Base-by-base conservation (phyloP, 1,140 invertebrate species). In the Ostrea edulis region DNA sequence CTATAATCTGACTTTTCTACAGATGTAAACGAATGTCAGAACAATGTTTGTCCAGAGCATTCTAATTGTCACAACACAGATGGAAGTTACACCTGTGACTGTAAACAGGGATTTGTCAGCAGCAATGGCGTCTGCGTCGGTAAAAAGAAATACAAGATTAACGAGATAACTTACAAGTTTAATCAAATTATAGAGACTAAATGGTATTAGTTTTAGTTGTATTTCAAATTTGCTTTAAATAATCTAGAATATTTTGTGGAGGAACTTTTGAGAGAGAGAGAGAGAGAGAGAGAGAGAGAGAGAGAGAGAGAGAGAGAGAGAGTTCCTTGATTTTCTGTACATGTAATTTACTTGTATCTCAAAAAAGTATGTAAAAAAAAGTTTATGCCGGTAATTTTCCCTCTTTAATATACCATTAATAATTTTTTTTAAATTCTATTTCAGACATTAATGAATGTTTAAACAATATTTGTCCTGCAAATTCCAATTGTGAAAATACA, bases 21-120 rank as follows among this genome's bases (percentile, higher is more conserved):
- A 92, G 91, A 92, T 83, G 65, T 89, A 14, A 81, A 92, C 55
- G 92, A 92, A 86, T 92, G 92, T 86, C 58, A 71, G 22, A 53
- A 85, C 7, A 68, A 84, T 7, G 87, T 87, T 11, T 92, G 92
- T 82, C 87, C 89, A 52, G 65, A 84, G 12, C 87, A 90, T 77
- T 85, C 89, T 20, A 71, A 65, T 29, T 92, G 91, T 77, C 65
- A 54, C 68, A 90, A 92, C 86, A 85, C 81, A 0, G 14, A 62
- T 7, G 91, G 91, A 20, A 88, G 87, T 52, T 91, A 90, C 85
- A 65, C 29, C 3, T 92, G 91, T 88, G 29, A 65, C n/a, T 92
- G 91, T 89, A 22, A 86, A 14, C 1, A 14, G 7, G 90, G 90
- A 25, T 92, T 84, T 81, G 29, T 84, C 0, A 55, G 68, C 81